phyloP scores from a whole-genome alignment of 2,113 vertebrate species.

The Sapajus apella region DNA sequence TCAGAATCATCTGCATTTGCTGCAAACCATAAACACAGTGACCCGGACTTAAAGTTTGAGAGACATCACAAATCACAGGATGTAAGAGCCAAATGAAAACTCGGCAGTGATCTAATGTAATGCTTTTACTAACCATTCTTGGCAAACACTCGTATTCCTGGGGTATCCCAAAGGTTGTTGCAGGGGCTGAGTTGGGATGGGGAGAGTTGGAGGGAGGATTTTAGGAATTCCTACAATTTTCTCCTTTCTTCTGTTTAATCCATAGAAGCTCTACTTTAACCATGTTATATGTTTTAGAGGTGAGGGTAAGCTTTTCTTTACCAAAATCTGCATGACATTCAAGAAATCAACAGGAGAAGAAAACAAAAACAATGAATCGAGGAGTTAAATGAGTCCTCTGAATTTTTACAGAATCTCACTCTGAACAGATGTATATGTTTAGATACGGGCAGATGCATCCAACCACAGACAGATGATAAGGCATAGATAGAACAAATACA shows the following conservation, averaged over 20 bases:
- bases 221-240: not conserved
- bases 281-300: not conserved
- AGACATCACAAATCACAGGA: not conserved
- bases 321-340: not conserved
- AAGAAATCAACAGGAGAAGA: not conserved
- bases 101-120: not conserved
- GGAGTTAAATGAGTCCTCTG: not conserved
- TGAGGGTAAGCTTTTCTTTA: not conserved
- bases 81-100: not conserved
- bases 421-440: not conserved
- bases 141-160: not conserved
- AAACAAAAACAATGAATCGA: not conserved
- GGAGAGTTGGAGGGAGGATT: accelerated
- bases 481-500: accelerated
- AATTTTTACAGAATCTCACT: not conserved
- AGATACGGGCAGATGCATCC: not conserved
- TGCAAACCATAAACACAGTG: not conserved
- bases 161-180: not conserved
- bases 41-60: not conserved
- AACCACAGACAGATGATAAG: not conserved
- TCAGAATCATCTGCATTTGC: not conserved
- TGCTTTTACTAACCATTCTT: not conserved
- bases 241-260: not conserved
- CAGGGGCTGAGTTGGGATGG: not conserved
- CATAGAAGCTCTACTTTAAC: not conserved